Conservation (phyloP, 2,113 vertebrate genomes). For the Centropus bengalensis region DNA sequence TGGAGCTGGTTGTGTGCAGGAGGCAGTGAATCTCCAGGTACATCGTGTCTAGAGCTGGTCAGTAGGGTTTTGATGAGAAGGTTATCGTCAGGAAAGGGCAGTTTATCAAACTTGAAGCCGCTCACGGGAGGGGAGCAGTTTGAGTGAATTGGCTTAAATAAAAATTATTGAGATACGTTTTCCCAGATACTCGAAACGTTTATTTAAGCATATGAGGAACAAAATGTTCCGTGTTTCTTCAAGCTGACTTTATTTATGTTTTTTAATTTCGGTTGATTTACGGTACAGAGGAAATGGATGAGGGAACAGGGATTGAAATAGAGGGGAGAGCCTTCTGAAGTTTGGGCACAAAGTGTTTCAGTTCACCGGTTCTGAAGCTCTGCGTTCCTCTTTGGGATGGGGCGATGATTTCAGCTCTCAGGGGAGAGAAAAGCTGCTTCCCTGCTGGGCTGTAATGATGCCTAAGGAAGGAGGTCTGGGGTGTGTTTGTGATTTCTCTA, state of each 20-base stretch:
- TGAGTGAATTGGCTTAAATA: background rate
- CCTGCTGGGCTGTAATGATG: background rate
- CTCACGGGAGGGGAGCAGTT: background rate
- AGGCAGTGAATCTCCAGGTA: background rate
- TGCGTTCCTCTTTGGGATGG: background rate
- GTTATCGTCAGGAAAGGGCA: background rate
- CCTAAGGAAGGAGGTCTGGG: background rate
- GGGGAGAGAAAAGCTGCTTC: background rate
- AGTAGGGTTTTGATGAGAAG: background rate
- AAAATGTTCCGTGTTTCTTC: background rate
- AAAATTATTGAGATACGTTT: background rate
- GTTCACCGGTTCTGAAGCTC: background rate
- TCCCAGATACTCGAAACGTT: background rate
- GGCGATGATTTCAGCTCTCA: background rate
- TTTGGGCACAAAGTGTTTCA: background rate
- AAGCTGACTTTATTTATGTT: background rate
- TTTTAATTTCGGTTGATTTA: conserved; percentile 26
- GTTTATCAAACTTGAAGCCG: background rate
- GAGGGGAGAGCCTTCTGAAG: background rate
- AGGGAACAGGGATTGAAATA: background rate
- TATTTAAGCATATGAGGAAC: background rate
- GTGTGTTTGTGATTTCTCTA: background rate
- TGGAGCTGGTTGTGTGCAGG: background rate
- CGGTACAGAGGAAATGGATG: background rate
- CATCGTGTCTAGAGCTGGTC: background rate